A percentile compares a stretch with the other conserved stretches of the same genome.
These are phyloP conservation scores for Drosophila hamatofila DNA, from an alignment of 2,888 invertebrate genomes.

Conservation along the genomic window DNA sequence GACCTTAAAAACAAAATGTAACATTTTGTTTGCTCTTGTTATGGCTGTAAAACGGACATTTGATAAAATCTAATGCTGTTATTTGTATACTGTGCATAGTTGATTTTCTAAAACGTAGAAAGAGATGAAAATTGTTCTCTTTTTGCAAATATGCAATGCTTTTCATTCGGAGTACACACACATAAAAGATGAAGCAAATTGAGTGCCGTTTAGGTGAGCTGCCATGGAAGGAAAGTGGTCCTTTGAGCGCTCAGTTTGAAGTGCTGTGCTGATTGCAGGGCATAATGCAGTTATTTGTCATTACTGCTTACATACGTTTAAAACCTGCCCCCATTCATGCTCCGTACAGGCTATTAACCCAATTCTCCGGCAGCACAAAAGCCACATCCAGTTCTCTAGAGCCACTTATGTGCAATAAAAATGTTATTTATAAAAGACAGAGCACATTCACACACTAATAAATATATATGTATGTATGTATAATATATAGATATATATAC, in stretches of 20 bases:
- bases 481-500: not conserved
- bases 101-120: not conserved
- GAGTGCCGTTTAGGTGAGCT: not conserved
- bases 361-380: constrained; percentile 47
- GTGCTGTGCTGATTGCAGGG: not conserved
- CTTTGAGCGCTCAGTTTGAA: not conserved
- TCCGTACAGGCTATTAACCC: constrained; percentile 60
- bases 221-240: not conserved
- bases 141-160: not conserved
- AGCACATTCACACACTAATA: constrained; percentile 1
- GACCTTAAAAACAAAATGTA: too few species aligned
- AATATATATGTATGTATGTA: not conserved
- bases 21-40: too few species aligned
- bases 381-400: constrained; percentile 54
- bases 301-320: not conserved
- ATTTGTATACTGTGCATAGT: not conserved
- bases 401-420: constrained; percentile 70
- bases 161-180: not conserved
- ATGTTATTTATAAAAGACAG: constrained; percentile 31
- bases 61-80: not conserved
- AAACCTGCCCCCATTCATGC: constrained; percentile 12
- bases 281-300: constrained; percentile 11
- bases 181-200: not conserved
- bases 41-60: not conserved
- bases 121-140: not conserved